A percentile compares a stretch with the other conserved stretches of the same genome.
phyloP scores from a whole-genome alignment of 2,113 vertebrate genomes.

The Engraulis encrasicolus region DNA sequence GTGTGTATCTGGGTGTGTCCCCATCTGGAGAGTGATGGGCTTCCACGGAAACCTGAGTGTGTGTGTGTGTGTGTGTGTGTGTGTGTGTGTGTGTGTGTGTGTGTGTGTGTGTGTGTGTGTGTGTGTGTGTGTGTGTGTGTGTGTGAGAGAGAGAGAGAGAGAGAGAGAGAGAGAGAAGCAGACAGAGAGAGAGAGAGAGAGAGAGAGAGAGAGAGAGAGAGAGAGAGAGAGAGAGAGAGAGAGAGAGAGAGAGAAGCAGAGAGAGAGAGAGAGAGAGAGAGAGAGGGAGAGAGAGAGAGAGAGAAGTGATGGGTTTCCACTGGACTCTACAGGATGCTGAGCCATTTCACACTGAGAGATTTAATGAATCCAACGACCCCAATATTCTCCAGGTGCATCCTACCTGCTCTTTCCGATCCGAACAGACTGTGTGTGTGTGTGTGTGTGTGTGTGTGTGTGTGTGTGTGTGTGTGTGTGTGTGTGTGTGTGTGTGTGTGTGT shows the following conservation, averaged over 20 bases:
- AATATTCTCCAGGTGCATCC: constrained; percentile 35
- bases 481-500: neutral
- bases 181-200: too few relatives aligned
- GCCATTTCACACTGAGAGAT: constrained; percentile 18
- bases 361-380: constrained; percentile 41
- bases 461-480: neutral
- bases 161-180: too few relatives aligned
- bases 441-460: neutral
- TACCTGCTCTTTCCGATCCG: neutral
- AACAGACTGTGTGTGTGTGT: neutral
- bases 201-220: too few relatives aligned
- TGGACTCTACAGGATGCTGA: constrained; percentile 14
- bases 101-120: too few relatives aligned
- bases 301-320: constrained; percentile 15
- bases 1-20: neutral
- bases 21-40: neutral
- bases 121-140: too few relatives aligned
- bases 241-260: too few relatives aligned
- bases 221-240: too few relatives aligned
- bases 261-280: too few relatives aligned
- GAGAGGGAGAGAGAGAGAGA: too few relatives aligned
- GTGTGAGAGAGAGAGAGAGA: too few relatives aligned
- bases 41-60: constrained; percentile 21
- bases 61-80: too few relatives aligned
- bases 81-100: too few relatives aligned